These are phyloP conservation scores for Apeira syringaria DNA, from an alignment of 2,888 invertebrate genomes.

Conservation along the genomic window DNA sequence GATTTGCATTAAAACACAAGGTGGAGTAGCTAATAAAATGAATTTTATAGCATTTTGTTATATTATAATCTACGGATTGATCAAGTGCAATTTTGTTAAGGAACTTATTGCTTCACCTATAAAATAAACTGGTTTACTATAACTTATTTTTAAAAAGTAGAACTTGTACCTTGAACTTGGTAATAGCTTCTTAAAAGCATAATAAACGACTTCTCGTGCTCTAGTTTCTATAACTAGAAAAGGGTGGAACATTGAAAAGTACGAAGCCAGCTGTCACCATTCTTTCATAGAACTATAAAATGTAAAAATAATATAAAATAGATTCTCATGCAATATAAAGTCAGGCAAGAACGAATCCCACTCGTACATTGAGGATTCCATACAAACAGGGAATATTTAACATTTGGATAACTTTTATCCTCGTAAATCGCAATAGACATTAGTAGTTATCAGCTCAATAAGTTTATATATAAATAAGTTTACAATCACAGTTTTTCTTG, in stretches of 20 bases:
- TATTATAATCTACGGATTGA: background rate
- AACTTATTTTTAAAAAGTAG: background rate
- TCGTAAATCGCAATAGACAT: too few relatives aligned
- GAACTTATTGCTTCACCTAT: background rate
- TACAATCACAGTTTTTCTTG: too few relatives aligned
- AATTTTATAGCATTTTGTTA: slow-evolving; percentile 25
- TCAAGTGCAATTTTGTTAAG: background rate
- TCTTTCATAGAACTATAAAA: background rate
- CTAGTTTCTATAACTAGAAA: slow-evolving; percentile 1
- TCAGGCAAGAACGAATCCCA: too few relatives aligned
- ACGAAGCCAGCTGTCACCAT: background rate
- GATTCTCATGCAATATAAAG: background rate
- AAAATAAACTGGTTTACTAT: slow-evolving; percentile 1
- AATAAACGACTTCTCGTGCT: background rate
- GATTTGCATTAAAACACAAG: slow-evolving; percentile 37
- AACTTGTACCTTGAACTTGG: slow-evolving; percentile 6
- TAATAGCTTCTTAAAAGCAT: background rate
- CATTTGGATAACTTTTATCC: too few relatives aligned
- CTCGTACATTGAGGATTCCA: too few relatives aligned
- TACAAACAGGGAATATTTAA: too few relatives aligned
- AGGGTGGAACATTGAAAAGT: background rate
- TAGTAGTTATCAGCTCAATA: too few relatives aligned
- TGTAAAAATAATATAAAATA: too few relatives aligned
- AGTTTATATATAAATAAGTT: too few relatives aligned
- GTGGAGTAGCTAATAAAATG: slow-evolving; percentile 39